Evolutionary conservation across 2,113 vertebrate species (phyloP), one percentile per base, ranked within the genome.

Genomic region (Colistium nudipinnis): DNA sequence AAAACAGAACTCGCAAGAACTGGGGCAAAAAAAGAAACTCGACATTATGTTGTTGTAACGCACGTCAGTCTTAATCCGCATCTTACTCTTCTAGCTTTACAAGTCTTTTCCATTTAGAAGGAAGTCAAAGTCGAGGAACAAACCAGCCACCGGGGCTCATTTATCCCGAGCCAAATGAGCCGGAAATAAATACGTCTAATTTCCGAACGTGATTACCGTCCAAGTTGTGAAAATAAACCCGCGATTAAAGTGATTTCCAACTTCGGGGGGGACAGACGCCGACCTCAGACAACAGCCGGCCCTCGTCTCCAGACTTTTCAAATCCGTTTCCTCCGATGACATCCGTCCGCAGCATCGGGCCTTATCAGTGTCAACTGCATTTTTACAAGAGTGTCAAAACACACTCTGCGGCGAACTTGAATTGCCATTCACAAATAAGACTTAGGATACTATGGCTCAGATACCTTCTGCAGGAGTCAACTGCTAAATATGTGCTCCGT

Each of bases 201-300:
- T 79, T 78, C 66, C 61, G n/a, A 43, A 57, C 57, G 33, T 78
- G 60, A 82, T 81, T 65, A 56, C 41, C 30, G 35, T 67, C 38
- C 57, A 17, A 72, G 77, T 81, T 84, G 75, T 64, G 78, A 81
- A 89, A 88, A 87, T 87, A 83, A 88, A 88, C 22, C 59, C 44
- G 6, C 71, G 80, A 84, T 82, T 87, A 81, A 87, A 87, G 82
- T 72, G 65, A 76, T 74, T 84, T 87, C 60, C 67, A 59, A 62
- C 55, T 62, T 54, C 43, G 83, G 68, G 76, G 83, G 68, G 76
- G 78, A 70, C 69, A 68, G 41, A 78, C 47, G 6, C 76, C 71
- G 74, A 77, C 55, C 78, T 80, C 81, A 77, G 72, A 67, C 71
- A 51, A 55, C 85, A 87, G 82, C 84, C 82, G 78, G 67, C 53